These are phyloP conservation scores for Theristicus caerulescens DNA, from an alignment of 2,113 vertebrate genomes.

Conservation along the genomic window DNA sequence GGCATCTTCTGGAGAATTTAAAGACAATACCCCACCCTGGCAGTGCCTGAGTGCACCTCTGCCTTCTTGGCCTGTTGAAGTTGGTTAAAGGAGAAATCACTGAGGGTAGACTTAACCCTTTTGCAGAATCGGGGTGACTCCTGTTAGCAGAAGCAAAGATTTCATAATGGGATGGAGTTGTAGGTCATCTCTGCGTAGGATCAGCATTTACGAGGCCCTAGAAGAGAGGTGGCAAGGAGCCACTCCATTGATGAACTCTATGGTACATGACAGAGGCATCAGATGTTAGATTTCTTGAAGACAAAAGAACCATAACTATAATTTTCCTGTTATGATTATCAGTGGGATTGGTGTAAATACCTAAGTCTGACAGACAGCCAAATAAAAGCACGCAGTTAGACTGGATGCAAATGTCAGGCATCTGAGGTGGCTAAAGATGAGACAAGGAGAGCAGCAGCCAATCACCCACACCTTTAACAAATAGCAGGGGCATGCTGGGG, in stretches of 20 bases:
- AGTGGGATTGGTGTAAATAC: background rate
- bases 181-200: background rate
- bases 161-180: background rate
- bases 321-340: background rate
- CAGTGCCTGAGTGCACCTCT: background rate
- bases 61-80: background rate
- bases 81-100: background rate
- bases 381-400: background rate
- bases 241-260: background rate
- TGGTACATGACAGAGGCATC: background rate
- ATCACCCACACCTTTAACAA: background rate
- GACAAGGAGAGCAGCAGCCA: background rate
- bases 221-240: background rate
- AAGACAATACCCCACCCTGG: background rate
- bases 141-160: background rate
- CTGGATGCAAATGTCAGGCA: background rate
- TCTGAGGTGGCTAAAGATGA: background rate
- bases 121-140: background rate
- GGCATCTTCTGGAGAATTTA: background rate
- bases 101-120: background rate
- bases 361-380: background rate
- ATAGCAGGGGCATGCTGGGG: fast-evolving
- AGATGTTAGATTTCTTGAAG: background rate
- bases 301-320: background rate
- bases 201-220: background rate